phyloP scores from a whole-genome alignment of 2,113 vertebrate species.

The Dipodomys ordii region DNA sequence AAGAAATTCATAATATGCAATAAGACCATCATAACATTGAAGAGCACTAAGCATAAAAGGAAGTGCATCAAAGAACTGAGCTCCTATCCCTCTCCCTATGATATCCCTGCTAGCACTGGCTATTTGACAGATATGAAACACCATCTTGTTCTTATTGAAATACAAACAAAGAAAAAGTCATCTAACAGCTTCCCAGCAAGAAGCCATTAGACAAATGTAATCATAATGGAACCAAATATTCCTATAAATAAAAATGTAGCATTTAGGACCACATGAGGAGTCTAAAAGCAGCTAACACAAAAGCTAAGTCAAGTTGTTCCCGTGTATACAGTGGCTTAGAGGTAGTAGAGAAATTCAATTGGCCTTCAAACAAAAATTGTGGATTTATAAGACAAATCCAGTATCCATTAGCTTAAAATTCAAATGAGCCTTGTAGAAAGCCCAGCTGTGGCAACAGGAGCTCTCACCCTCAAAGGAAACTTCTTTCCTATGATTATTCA shows the following conservation, averaged over 20 bases:
- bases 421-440: slow-evolving; percentile 57
- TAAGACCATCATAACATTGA: neutral
- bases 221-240: slow-evolving; percentile 77
- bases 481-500: slow-evolving; percentile 33
- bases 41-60: slow-evolving; percentile 51
- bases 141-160: slow-evolving; percentile 67
- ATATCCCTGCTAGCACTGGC: slow-evolving; percentile 26
- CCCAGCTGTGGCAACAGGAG: slow-evolving; percentile 57
- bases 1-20: neutral
- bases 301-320: slow-evolving; percentile 61
- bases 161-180: slow-evolving; percentile 49
- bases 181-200: slow-evolving; percentile 71
- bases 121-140: slow-evolving; percentile 66
- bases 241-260: slow-evolving; percentile 69
- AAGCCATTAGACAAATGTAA: slow-evolving; percentile 79
- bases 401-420: slow-evolving; percentile 73
- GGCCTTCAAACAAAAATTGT: slow-evolving; percentile 61
- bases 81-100: neutral
- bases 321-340: slow-evolving; percentile 59
- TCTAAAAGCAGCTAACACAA: slow-evolving; percentile 76
- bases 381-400: slow-evolving; percentile 67
- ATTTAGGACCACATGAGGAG: slow-evolving; percentile 67
- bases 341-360: slow-evolving; percentile 43
- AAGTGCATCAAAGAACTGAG: slow-evolving; percentile 52
- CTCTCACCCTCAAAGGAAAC: slow-evolving; percentile 64